Base-by-base conservation (phyloP, 1,140 invertebrate species). In the Philotrypesis tridentata region DNA sequence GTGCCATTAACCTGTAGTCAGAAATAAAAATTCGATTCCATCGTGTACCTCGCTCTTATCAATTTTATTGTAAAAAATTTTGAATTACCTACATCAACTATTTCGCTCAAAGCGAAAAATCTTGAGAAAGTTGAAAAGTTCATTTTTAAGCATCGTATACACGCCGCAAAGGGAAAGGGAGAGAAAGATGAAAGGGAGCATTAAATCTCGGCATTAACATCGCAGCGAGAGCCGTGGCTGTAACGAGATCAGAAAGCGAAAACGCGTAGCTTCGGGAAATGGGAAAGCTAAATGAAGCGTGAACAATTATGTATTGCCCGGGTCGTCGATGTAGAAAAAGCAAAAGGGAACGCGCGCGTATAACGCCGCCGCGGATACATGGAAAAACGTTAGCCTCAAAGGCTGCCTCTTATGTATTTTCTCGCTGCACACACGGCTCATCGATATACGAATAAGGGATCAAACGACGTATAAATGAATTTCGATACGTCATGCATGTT, bases 231-330 rank as follows among this genome's bases (percentile, higher is more conserved):
- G 67, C 2, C 23, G 63, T 8, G 23, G 63, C 27, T 37, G 31
- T 70, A 70, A 70, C 31, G 17, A 21, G 31, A 37, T 37, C 67
- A n/a, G 31, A n/a, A 43, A 33, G 17, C 29, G 8, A 23, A 70
- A 37, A 70, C 67, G 37, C 70, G 48, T 27, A 40, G 73, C 55
- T 9, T 17, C 6, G 73, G 60, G 83, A 87, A 87, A 86, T 87
- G 83, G 82, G 87, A 87, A 87, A 87, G 86, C 82, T 76, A 86
- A 87, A 87, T 83, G 86, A 85, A 87, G 80, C 86, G 87, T 84
- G 86, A 84, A 87, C 84, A 87, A 87, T 87, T 87, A 85, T 87
- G 86, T 85, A 87, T 87, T 83, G 79, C 82, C 83, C 80, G 27
- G 48, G n/a, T n/a, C n/a, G n/a, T n/a, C 31, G 21, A 12, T n/a